Evolutionary conservation across 2,888 invertebrate genomes (phyloP).

Genomic region (Trachelus stipa): DNA sequence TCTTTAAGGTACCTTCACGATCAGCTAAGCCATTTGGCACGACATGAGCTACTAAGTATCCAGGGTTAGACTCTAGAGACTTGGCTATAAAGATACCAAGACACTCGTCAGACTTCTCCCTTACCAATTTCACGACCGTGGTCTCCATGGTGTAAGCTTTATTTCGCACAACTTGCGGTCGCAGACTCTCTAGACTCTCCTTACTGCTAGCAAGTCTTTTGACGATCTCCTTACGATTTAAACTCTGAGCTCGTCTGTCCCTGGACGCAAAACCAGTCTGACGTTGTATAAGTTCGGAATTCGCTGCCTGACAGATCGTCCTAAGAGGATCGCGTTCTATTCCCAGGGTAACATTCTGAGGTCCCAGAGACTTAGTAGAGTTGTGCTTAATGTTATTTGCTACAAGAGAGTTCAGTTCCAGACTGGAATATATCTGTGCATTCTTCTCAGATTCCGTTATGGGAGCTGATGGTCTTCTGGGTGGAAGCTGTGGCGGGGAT

Average conservation of each 20-base stretch:
- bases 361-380: conserved; percentile 2
- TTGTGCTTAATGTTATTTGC: background rate
- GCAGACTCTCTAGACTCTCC: conserved; percentile 6
- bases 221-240: conserved; percentile 18
- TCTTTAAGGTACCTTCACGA: conserved; percentile 75
- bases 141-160: conserved; percentile 56
- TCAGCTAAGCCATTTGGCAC: conserved; percentile 78
- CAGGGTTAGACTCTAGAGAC: conserved; percentile 68
- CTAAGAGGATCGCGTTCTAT: conserved; percentile 35
- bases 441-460: conserved; percentile 41
- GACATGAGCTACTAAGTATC: conserved; percentile 78
- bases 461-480: conserved; percentile 48
- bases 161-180: conserved; percentile 47
- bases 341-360: conserved; percentile 34
- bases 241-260: conserved; percentile 34
- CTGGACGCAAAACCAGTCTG: conserved; percentile 58
- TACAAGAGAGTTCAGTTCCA: conserved; percentile 6
- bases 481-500: conserved; percentile 56
- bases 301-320: conserved; percentile 34
- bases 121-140: conserved; percentile 70
- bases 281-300: conserved; percentile 31
- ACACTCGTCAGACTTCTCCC: conserved; percentile 73
- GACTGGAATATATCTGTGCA: conserved; percentile 14
- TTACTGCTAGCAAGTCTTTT: conserved; percentile 8
- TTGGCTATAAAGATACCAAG: conserved; percentile 80